Percentiles rank a stretch among this genome's conserved stretches.
These are phyloP conservation scores for Vannuccia rotundouncinata DNA, from an alignment of 2,888 invertebrate species.

Conservation along the genomic window DNA sequence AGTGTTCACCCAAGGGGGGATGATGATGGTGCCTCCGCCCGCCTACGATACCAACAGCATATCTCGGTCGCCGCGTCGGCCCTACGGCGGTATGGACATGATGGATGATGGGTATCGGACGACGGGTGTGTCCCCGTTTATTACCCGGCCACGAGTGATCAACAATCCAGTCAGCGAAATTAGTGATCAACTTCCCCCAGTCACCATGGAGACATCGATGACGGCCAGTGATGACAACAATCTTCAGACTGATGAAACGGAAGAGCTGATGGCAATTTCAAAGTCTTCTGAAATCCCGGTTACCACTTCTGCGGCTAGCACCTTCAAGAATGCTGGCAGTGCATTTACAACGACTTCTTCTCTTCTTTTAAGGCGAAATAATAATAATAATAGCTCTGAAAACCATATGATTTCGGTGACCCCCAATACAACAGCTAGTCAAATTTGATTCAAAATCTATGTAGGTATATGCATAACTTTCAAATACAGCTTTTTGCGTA, in stretches of 20 bases:
- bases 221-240: not conserved
- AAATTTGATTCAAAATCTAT: too few relatives aligned
- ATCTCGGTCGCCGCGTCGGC: not conserved
- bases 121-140: not conserved
- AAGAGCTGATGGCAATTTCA: not conserved
- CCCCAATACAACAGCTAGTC: too few relatives aligned
- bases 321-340: not conserved
- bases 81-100: not conserved
- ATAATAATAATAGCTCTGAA: not conserved
- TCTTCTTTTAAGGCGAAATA: not conserved
- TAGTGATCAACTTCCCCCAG: not conserved
- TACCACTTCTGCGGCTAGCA: not conserved
- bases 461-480: too few relatives aligned
- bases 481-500: too few relatives aligned
- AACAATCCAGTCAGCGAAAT: constrained; percentile 12
- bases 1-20: not conserved
- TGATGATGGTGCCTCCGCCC: constrained; percentile 4
- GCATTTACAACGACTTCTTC: not conserved
- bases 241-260: not conserved
- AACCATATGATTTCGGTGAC: too few relatives aligned
- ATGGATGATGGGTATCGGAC: not conserved
- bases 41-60: not conserved
- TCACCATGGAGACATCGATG: not conserved
- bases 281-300: not conserved
- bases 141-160: not conserved